Conservation (phyloP, 2,888 invertebrate genomes). For the Drosophila fulvimacula region DNA sequence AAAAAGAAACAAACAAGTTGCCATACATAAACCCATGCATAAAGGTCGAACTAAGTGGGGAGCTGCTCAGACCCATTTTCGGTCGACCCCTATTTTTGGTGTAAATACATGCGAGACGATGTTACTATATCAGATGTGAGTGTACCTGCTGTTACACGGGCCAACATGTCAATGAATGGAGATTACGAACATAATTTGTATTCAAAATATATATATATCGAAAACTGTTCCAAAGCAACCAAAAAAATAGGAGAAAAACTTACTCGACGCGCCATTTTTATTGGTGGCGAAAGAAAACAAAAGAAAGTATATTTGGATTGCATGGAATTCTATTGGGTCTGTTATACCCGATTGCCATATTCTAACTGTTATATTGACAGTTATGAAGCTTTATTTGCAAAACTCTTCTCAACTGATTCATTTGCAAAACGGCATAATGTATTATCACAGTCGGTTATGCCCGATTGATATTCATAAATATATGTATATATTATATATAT, state of each 20-base stretch:
- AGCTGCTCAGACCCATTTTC: constrained; percentile 11
- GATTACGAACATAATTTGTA: constrained; percentile 80
- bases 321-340: not conserved
- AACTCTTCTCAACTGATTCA: not conserved
- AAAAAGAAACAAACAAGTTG: constrained; percentile 65
- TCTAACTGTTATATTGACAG: too few relatives aligned
- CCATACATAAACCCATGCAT: constrained; percentile 62
- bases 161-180: constrained; percentile 77
- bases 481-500: too few relatives aligned
- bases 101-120: constrained; percentile 21
- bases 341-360: too few relatives aligned
- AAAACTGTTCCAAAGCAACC: constrained; percentile 65
- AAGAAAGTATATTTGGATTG: not conserved
- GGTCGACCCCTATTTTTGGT: constrained; percentile 28
- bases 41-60: constrained; percentile 66
- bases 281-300: not conserved
- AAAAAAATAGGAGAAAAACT: constrained; percentile 64
- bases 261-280: constrained; percentile 40
- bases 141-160: constrained; percentile 34
- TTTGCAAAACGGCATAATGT: not conserved
- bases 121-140: constrained; percentile 6
- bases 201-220: constrained; percentile 75
- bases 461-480: too few relatives aligned
- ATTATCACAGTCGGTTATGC: not conserved
- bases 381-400: too few relatives aligned